Evolutionary conservation across 2,888 invertebrate species (phyloP).

Genomic region (Papilio demoleus): DNA sequence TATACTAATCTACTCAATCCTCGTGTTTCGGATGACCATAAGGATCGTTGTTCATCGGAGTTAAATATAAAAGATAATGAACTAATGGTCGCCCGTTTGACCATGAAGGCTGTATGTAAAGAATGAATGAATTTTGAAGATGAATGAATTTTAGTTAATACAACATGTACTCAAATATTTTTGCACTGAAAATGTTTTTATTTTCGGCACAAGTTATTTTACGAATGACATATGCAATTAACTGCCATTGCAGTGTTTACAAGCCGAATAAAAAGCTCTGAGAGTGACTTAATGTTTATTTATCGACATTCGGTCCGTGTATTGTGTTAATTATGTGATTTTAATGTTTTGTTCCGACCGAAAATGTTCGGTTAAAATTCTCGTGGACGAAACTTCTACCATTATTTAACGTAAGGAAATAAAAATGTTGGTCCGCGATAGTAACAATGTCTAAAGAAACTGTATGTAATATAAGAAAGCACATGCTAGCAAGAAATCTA

Average conservation of each 20-base stretch:
- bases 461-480: no score
- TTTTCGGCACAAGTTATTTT: constrained; percentile 6
- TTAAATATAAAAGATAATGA: no score
- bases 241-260: constrained; percentile 12
- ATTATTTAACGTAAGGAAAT: no score
- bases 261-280: constrained; percentile 21
- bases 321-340: constrained; percentile 30
- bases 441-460: no score
- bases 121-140: no score
- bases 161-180: neutral
- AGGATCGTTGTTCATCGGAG: no score
- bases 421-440: no score
- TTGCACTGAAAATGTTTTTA: constrained; percentile 5
- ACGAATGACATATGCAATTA: constrained; percentile 24
- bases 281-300: constrained; percentile 35
- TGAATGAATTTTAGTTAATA: neutral
- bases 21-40: no score
- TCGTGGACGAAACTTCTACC: neutral
- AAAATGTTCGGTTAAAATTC: constrained; percentile 14
- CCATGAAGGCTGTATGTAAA: no score
- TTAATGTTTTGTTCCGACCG: constrained; percentile 22
- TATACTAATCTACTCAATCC: no score
- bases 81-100: no score
- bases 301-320: constrained; percentile 18
- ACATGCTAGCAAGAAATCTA: no score